Conservation (phyloP, 2,797 vertebrate species). For the Channa striata region DNA sequence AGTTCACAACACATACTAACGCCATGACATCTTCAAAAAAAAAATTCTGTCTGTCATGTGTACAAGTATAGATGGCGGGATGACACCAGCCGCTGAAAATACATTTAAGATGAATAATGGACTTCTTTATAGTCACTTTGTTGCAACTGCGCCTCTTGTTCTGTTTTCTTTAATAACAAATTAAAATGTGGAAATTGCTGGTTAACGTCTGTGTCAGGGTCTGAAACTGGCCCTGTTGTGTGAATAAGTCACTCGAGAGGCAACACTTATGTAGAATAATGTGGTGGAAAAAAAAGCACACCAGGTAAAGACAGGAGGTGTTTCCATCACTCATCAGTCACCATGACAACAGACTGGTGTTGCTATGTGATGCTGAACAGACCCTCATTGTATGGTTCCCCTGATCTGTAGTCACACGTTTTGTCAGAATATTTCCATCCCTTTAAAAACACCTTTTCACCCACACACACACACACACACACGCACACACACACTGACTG, state of each 20-base stretch:
- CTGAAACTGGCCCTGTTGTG: constrained; percentile 21
- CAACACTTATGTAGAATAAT: constrained; percentile 52
- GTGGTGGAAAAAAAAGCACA: constrained; percentile 41
- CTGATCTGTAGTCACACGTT: constrained; percentile 48
- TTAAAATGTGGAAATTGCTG: constrained; percentile 54
- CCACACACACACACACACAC: constrained; percentile 18
- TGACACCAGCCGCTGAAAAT: constrained; percentile 19
- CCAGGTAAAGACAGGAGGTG: constrained; percentile 53
- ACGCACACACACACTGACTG: constrained; percentile 15
- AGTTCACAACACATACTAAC: constrained; percentile 12
- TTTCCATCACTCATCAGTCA: constrained; percentile 57
- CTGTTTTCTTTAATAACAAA: constrained; percentile 49
- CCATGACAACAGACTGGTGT: constrained; percentile 48
- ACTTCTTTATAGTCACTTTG: constrained; percentile 28
- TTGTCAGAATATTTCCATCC: constrained; percentile 60
- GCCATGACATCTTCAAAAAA: constrained; percentile 10
- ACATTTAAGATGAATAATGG: not conserved
- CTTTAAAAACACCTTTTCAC: constrained; percentile 47
- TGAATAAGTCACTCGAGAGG: constrained; percentile 45
- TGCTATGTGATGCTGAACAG: constrained; percentile 61
- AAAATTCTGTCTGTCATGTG: constrained; percentile 29
- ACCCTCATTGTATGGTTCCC: constrained; percentile 48
- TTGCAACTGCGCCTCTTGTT: constrained; percentile 10
- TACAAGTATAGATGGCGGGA: constrained; percentile 16
- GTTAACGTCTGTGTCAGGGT: constrained; percentile 55